Conservation (phyloP, 2,797 vertebrate species). For the Scomberomorus guttatus region DNA sequence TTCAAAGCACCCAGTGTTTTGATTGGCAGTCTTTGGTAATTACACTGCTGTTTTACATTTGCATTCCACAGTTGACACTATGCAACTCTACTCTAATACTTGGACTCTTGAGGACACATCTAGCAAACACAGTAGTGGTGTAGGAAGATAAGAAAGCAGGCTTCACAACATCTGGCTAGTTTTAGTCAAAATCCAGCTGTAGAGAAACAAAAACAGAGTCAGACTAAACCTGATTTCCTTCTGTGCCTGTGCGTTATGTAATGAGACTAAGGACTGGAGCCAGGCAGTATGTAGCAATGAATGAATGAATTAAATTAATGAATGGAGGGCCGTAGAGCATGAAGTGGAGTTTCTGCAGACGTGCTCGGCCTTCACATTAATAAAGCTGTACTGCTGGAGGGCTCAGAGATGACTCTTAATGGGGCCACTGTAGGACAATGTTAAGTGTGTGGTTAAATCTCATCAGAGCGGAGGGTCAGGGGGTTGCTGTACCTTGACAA, state of each 20-base stretch:
- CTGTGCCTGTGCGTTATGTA: slow-evolving; percentile 28
- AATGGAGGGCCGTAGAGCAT: slow-evolving; percentile 36
- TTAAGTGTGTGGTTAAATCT: background rate
- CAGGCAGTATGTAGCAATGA: slow-evolving; percentile 6
- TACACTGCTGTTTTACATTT: no score
- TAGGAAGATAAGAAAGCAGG: background rate
- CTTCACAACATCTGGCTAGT: background rate
- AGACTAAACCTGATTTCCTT: slow-evolving; percentile 5
- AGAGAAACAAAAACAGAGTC: background rate
- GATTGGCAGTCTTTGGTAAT: no score
- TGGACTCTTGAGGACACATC: background rate
- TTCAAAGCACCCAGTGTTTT: no score
- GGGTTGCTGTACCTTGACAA: slow-evolving; percentile 90
- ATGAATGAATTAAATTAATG: slow-evolving; percentile 29
- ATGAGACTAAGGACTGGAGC: slow-evolving; percentile 12
- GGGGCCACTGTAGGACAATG: background rate
- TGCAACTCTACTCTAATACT: no score
- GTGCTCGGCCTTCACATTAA: background rate
- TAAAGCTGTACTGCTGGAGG: background rate
- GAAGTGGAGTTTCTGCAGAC: slow-evolving; percentile 9
- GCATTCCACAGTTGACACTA: no score
- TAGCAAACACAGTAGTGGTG: background rate
- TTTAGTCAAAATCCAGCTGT: background rate
- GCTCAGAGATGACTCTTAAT: background rate
- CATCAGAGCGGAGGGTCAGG: background rate